Evolutionary conservation across 2,797 vertebrate species (phyloP).

Genomic region (Ctenosaura bakeri): DNA sequence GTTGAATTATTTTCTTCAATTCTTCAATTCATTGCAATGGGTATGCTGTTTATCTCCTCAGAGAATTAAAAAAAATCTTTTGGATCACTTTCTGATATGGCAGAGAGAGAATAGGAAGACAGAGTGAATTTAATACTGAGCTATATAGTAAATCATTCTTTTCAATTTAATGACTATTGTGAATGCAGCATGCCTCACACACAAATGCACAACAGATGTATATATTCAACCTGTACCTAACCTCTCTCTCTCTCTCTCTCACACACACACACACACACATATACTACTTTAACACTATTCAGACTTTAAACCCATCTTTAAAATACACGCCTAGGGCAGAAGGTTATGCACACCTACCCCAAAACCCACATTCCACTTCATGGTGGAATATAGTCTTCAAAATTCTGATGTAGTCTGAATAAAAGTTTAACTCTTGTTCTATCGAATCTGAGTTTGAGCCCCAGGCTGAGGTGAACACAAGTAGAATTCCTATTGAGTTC

Average conservation of each 20-base stretch:
- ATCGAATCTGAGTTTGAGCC: neutral
- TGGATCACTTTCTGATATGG: conserved; percentile 28
- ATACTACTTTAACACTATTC: neutral
- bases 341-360: neutral
- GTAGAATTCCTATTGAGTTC: neutral
- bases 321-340: neutral
- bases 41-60: fast-evolving
- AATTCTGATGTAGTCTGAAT: neutral
- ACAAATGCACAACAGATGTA: neutral
- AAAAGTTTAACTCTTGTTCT: neutral
- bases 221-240: no score
- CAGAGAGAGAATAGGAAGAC: conserved; percentile 37
- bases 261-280: neutral
- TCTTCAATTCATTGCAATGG: conserved; percentile 4
- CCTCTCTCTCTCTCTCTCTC: neutral
- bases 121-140: neutral
- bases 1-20: conserved; percentile 12
- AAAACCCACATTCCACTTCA: neutral
- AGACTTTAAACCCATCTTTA: neutral
- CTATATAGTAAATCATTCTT: conserved; percentile 17
- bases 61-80: conserved; percentile 26
- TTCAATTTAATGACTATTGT: conserved; percentile 27
- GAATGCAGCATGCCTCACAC: neutral
- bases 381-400: neutral
- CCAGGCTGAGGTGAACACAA: neutral